Percentiles rank a stretch among this genome's conserved stretches.
phyloP scores from a whole-genome alignment of 2,797 vertebrate genomes.

The Pantherophis alleghaniensis region DNA sequence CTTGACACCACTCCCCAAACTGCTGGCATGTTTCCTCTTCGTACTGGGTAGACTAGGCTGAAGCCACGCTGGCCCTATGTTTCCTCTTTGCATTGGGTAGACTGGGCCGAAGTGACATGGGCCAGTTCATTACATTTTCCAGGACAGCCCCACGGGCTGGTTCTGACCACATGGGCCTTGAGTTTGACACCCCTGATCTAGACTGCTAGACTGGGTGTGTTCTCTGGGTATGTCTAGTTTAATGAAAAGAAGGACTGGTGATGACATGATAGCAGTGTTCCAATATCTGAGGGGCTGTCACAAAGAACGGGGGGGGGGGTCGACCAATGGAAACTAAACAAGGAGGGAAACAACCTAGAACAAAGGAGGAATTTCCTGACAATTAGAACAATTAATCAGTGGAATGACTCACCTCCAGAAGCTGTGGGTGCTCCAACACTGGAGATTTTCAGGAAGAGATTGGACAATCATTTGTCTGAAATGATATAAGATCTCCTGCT shows the following conservation, averaged over 20 bases:
- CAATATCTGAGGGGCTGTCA: background rate
- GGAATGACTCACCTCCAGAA: background rate
- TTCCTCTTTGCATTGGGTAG: too few species aligned
- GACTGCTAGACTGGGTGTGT: background rate
- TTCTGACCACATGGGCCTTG: too few species aligned
- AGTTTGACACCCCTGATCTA: too few species aligned
- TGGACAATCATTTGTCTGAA: background rate
- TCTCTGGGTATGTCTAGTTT: background rate
- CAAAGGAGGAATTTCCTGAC: background rate
- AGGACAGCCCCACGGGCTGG: accelerated
- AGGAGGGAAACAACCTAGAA: background rate
- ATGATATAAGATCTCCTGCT: background rate
- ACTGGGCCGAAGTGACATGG: too few species aligned
- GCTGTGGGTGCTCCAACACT: background rate
- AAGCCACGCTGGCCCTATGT: too few species aligned
- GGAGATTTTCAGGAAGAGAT: background rate
- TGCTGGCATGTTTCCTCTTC: too few species aligned
- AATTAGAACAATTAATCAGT: background rate
- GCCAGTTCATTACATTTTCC: too few species aligned
- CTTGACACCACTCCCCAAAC: too few species aligned
- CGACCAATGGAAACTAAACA: background rate
- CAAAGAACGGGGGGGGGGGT: too few species aligned
- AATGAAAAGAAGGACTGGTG: background rate
- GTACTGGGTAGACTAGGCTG: too few species aligned
- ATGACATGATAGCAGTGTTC: background rate